Evolutionary conservation across 2,888 invertebrate species (phyloP).

Genomic region (Eupithecia centaureata): DNA sequence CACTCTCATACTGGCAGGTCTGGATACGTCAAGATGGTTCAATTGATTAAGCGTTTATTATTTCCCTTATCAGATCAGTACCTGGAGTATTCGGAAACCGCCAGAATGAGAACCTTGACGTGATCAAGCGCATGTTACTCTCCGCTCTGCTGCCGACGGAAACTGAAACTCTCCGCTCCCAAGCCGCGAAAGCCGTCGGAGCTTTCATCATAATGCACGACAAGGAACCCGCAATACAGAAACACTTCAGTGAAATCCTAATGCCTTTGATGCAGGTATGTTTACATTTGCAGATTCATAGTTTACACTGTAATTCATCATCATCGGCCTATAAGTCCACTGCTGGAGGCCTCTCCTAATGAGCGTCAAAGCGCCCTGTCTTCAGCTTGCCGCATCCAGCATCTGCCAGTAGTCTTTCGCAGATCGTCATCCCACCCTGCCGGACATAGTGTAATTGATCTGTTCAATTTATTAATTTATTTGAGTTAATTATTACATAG

Average conservation of each 20-base stretch:
- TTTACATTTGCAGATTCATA: slow-evolving; percentile 29
- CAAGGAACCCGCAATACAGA: slow-evolving; percentile 94
- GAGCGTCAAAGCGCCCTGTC: too few species aligned
- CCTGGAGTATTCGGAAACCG: slow-evolving; percentile 99
- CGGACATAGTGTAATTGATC: neutral
- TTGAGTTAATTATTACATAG: neutral
- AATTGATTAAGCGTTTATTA: neutral
- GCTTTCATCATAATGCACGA: slow-evolving; percentile 97
- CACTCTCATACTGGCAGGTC: neutral
- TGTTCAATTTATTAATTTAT: neutral
- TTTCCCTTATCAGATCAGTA: slow-evolving; percentile 86
- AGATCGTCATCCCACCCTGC: too few species aligned
- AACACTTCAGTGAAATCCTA: slow-evolving; percentile 93
- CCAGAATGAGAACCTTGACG: slow-evolving; percentile 94
- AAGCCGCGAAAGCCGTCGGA: slow-evolving; percentile 92
- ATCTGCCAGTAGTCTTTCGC: too few species aligned
- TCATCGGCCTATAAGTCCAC: too few species aligned
- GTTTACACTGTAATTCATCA: neutral
- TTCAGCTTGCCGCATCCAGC: too few species aligned
- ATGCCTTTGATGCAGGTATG: slow-evolving; percentile 89
- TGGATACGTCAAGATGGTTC: neutral
- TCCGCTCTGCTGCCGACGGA: slow-evolving; percentile 90
- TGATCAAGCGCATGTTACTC: slow-evolving; percentile 97
- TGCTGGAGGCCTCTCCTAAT: too few species aligned
- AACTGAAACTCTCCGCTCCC: slow-evolving; percentile 89